Evolutionary conservation across 2,113 vertebrate genomes (phyloP).

Genomic region (Actinemys pallida): DNA sequence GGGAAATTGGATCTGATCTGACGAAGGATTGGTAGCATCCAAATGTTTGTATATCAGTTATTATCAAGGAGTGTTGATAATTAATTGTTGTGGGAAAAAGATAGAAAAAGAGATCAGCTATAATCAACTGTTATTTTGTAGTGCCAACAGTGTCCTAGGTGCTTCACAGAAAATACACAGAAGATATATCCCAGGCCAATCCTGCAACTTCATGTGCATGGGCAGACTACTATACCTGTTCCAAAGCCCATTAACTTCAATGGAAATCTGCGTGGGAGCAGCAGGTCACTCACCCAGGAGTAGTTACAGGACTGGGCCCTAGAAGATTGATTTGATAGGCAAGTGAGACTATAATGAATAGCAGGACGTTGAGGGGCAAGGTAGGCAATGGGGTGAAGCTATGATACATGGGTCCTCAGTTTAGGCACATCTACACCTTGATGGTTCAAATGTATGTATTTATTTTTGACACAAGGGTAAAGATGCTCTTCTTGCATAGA

Average conservation of each 20-base stretch:
- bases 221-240: neutral
- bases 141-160: neutral
- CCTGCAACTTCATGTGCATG: neutral
- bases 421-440: neutral
- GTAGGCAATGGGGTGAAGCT: rapidly evolving
- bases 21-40: neutral
- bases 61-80: slow-evolving; percentile 42
- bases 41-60: neutral
- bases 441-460: neutral
- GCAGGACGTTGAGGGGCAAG: neutral
- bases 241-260: neutral
- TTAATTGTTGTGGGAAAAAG: neutral
- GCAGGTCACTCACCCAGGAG: neutral
- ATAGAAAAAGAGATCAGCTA: neutral
- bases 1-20: neutral
- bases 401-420: neutral
- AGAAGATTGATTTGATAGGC: neutral
- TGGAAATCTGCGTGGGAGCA: neutral
- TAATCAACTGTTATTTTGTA: neutral
- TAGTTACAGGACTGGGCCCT: neutral
- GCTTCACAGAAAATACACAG: neutral
- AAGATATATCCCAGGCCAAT: neutral
- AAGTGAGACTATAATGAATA: neutral
- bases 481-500: neutral
- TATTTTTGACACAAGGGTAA: rapidly evolving